phyloP scores from a whole-genome alignment of 2,888 invertebrate species.

The Cactoblastis cactorum region DNA sequence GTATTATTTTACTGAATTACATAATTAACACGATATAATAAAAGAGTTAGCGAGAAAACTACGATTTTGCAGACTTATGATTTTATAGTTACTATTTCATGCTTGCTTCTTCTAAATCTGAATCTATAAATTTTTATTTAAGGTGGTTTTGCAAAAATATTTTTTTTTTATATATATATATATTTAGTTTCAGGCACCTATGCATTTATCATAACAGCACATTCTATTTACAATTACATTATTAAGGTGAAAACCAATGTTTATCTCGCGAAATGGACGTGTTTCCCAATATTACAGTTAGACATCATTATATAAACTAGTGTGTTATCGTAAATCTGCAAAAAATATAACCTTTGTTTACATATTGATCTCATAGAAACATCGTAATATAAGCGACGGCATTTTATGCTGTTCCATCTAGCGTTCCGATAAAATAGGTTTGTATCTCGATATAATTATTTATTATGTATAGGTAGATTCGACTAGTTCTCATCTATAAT shows the following conservation, averaged over 20 bases:
- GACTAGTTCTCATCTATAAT: conserved; percentile 47
- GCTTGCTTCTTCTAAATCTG: conserved; percentile 14
- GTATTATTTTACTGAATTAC: conserved; percentile 1
- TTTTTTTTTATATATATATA: no score
- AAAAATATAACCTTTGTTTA: conserved; percentile 71
- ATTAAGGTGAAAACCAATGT: conserved; percentile 42
- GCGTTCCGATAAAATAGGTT: conserved; percentile 52
- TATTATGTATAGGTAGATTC: conserved; percentile 40
- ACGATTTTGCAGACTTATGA: conserved; percentile 17
- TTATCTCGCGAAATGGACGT: conserved; percentile 63
- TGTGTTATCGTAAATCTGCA: conserved; percentile 65
- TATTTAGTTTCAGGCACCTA: conserved; percentile 69
- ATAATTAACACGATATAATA: not conserved
- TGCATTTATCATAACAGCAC: conserved; percentile 48
- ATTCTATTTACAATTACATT: conserved; percentile 45
- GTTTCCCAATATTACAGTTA: conserved; percentile 43
- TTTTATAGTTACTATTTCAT: conserved; percentile 13
- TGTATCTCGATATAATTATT: conserved; percentile 40
- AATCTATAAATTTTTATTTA: conserved; percentile 32
- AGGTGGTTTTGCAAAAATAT: conserved; percentile 66
- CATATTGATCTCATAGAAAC: conserved; percentile 48
- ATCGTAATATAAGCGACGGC: conserved; percentile 55
- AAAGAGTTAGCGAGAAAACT: conserved; percentile 7
- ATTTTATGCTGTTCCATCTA: conserved; percentile 61
- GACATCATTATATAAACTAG: conserved; percentile 50